Percentiles rank a stretch among this genome's conserved stretches.
phyloP scores from a whole-genome alignment of 2,113 vertebrate genomes.

The Illadopsis cleaveri region DNA sequence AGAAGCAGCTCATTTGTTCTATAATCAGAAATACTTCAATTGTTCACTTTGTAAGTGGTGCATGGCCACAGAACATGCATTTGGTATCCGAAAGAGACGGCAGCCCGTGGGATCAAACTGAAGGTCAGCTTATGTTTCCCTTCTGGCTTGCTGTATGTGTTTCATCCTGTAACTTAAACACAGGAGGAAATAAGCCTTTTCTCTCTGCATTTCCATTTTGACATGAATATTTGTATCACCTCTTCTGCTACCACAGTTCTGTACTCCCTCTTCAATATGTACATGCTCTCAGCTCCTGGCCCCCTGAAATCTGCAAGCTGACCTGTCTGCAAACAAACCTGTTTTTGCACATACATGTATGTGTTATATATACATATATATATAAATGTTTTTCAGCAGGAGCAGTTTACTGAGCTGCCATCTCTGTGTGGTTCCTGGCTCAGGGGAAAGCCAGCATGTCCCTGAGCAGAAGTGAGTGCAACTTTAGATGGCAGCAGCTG shows the following conservation, averaged over 20 bases:
- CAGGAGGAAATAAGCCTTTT: background rate
- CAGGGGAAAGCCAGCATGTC: background rate
- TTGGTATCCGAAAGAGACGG: background rate
- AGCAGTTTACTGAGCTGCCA: background rate
- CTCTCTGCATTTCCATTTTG: background rate
- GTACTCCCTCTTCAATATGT: background rate
- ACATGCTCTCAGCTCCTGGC: background rate
- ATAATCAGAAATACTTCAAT: background rate
- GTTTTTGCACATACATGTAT: background rate
- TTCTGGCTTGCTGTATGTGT: background rate
- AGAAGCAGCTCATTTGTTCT: background rate
- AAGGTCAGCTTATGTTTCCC: background rate
- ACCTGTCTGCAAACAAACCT: background rate
- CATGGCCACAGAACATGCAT: accelerated
- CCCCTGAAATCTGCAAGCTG: background rate
- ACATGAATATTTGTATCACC: background rate
- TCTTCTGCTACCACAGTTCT: background rate
- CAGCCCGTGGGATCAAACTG: background rate
- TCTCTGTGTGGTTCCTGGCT: background rate
- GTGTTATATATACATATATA: background rate
- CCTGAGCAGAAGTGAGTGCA: background rate
- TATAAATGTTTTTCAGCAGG: background rate
- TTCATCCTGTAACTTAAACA: background rate
- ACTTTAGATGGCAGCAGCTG: slow-evolving; percentile 10
- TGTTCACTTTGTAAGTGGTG: background rate